Base-by-base conservation (phyloP, 2,113 vertebrate species). In the Ranitomeya variabilis region DNA sequence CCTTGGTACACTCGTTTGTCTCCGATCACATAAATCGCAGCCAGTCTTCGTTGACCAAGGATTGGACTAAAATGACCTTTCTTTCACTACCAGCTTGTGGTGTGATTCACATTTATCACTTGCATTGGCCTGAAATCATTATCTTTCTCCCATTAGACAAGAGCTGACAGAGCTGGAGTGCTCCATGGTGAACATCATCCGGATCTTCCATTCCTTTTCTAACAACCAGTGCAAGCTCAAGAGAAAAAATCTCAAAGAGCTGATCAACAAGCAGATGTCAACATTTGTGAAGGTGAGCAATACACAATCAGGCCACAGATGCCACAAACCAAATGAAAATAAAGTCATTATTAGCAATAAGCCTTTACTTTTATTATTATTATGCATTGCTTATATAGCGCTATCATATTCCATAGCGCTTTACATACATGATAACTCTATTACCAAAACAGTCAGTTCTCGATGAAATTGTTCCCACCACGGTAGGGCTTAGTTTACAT, bases 191-290 rank as follows among this genome's bases (percentile, higher is more conserved):
- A 90, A 90, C 18, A 94, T 95, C 31, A 93, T 95, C 26, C 26
- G 19, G 1, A 90, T 93, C 71, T 95, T 96, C 84, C 92, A 95
- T 90, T 93, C 94, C 83, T 95, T 95, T 88, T 93, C 94, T 0
- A 91, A 93, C 21, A 88, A 93, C 0, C 91, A 93, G 55, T 92
- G 92, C 90, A 94, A 92, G n/a, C 92, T 96, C 90, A 95, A 84
- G 90, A 95, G 95, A 89, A 87, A 91, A 3, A 93, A 95, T 52
- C 93, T 96, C 1, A 96, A 94, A 87, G 91, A 84, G 0, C 93
- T 96, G 0, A 94, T 96, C 87, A 94, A 95, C 91, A 92, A 94
- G 4, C 94, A 96, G 90, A 94, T 96, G 94, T 91, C 77, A 76
- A 90, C 93, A 66, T 95, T 96, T 85, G 93, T 95, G 13, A 79